Percentiles rank a stretch among this genome's conserved stretches.
Evolutionary conservation across 2,113 vertebrate species (phyloP).

Genomic region (Pelecanoides urinatrix): DNA sequence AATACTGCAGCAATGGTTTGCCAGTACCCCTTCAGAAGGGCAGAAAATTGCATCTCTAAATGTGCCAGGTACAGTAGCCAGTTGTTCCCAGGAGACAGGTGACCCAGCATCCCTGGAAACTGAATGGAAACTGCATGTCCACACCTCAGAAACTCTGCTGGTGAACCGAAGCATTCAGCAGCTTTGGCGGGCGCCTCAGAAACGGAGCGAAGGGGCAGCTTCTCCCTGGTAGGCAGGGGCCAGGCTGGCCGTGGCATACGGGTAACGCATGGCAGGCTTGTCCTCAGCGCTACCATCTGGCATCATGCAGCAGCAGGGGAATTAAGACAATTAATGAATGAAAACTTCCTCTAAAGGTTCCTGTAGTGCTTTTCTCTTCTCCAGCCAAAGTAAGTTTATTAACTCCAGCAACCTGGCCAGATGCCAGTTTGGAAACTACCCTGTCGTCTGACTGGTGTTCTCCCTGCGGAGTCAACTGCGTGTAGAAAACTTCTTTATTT

Average conservation of each 20-base stretch:
- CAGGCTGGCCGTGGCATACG: fast-evolving
- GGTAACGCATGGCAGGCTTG: neutral
- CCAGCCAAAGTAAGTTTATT: neutral
- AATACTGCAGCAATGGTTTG: neutral
- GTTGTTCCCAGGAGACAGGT: fast-evolving
- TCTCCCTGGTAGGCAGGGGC: neutral
- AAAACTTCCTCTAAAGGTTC: neutral
- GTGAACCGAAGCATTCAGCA: neutral
- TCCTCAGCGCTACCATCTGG: neutral
- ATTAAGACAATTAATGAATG: neutral
- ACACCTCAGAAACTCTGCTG: neutral
- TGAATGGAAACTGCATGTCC: neutral
- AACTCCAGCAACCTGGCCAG: neutral
- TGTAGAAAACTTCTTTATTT: neutral
- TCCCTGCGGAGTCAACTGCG: fast-evolving
- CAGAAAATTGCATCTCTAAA: neutral
- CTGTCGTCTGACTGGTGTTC: neutral
- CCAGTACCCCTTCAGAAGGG: neutral
- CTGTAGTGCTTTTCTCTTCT: neutral
- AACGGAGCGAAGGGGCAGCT: fast-evolving
- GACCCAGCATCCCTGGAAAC: neutral
- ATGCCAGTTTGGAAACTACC: neutral
- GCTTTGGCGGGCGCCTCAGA: fast-evolving
- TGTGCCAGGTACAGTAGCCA: neutral
- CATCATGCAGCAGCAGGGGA: neutral